These are phyloP conservation scores for Petrocephalus zakoni DNA, from an alignment of 2,113 vertebrate species.

Conservation along the genomic window DNA sequence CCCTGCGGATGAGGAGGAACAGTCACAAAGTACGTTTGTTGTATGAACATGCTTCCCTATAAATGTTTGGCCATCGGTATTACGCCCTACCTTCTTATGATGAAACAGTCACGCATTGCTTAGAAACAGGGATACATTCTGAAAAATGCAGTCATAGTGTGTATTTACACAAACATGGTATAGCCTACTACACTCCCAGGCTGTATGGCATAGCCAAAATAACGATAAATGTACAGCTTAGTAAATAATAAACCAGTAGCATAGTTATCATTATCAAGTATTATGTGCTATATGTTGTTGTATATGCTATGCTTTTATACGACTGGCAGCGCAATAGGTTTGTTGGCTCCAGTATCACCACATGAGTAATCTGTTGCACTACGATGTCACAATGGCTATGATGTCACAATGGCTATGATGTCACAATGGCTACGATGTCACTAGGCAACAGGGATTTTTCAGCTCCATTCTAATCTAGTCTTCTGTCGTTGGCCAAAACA, in stretches of 20 bases:
- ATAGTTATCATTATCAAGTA: neutral
- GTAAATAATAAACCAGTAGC: neutral
- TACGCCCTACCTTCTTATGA: neutral
- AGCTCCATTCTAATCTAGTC: neutral
- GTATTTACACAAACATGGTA: neutral
- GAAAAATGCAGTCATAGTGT: neutral
- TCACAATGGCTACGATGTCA: neutral
- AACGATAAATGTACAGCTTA: neutral
- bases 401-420: neutral
- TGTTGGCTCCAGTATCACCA: neutral
- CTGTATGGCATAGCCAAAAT: neutral
- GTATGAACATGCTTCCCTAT: neutral
- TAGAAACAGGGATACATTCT: neutral
- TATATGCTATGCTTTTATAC: neutral
- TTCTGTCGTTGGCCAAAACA: neutral
- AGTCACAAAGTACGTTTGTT: slow-evolving; percentile 55
- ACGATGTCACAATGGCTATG: neutral
- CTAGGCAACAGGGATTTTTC: neutral
- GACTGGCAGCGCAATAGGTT: neutral
- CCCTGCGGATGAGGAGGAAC: slow-evolving; percentile 70
- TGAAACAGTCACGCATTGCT: neutral
- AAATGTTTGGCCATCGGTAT: neutral
- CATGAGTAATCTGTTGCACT: neutral
- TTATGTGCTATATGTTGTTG: neutral
- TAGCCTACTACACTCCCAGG: neutral